phyloP scores from a whole-genome alignment of 2,797 vertebrate species.

The Taenioides sp. region DNA sequence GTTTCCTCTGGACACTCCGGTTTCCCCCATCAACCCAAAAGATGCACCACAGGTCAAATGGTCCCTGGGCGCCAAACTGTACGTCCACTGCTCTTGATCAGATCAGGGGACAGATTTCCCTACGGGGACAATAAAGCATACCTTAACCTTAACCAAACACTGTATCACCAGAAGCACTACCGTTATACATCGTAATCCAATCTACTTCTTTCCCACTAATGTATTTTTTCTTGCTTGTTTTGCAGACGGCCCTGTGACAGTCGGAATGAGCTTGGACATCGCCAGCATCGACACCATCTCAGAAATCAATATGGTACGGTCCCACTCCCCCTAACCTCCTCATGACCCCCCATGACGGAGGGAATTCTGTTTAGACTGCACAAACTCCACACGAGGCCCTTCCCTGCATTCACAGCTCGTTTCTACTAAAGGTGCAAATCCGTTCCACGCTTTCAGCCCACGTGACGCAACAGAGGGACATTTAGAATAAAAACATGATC shows the following conservation, averaged over 20 bases:
- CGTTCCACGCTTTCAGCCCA: background rate
- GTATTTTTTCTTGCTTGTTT: conserved; percentile 25
- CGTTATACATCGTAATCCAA: too few relatives aligned
- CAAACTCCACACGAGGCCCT: background rate
- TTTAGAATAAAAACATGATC: conserved; percentile 14
- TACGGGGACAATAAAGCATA: too few relatives aligned
- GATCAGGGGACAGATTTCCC: too few relatives aligned
- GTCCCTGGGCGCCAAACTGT: too few relatives aligned
- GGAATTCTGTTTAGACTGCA: background rate
- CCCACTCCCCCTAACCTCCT: background rate
- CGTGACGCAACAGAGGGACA: conserved; percentile 13
- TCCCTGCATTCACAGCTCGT: conserved; percentile 2
- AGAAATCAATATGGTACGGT: conserved; percentile 92
- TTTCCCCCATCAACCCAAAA: too few relatives aligned
- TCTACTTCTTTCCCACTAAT: too few relatives aligned
- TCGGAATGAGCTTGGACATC: conserved; percentile 94
- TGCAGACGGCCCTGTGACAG: conserved; percentile 86
- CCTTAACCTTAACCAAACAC: too few relatives aligned
- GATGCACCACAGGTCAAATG: too few relatives aligned
- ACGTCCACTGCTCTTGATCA: too few relatives aligned
- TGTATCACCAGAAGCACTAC: too few relatives aligned
- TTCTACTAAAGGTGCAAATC: background rate
- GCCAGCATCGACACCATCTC: conserved; percentile 95
- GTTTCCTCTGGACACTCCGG: too few relatives aligned
- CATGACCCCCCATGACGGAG: background rate